Evolutionary conservation across 1,140 invertebrate genomes (phyloP), one percentile per base, ranked within the genome.

Genomic region (Panagrolaimus sp.): DNA sequence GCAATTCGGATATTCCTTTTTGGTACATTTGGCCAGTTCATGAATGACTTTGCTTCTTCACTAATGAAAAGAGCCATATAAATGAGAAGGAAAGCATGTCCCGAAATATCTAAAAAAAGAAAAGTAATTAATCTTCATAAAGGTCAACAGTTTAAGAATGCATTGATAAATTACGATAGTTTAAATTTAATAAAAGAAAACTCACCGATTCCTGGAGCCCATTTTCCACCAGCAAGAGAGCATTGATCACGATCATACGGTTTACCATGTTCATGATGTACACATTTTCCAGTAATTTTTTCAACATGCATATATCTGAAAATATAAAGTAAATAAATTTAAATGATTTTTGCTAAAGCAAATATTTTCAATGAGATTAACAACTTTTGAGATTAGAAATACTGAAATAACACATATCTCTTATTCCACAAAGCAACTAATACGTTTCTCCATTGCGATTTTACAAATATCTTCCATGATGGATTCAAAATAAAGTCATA

Each of bases 241-340:
- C 73, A 72, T 10, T 38, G 62, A 83, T 82, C 85, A 88, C 0
- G 85, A 46, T 38, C 71, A 67, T 2, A 4, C 2, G 7, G 7
- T 38, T 4, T 4, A 4, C 32, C 32, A 38, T 7, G 2, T 38
- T 38, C 32, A 38, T 38, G 32, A 38, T 38, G 32, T 14, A 88
- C 89, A 79, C 95, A 98, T 15, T 88, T 85, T 12, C 93, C 93
- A 81, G 91, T 92, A 24, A 88, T 88, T 10, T 86, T 88, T 84
- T 96, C 94, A 67, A 96, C 87, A 45, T 89, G 85, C 68, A 89
- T 88, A 81, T 97, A 97, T 2, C 75, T 80, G 46, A 66, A 77
- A 45, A 47, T 8, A 15, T n/a, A 2, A 10, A 43, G n/a, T n/a
- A 73, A 63, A 58, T 73, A 72, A 14, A 21, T 64, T 52, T 38